These are phyloP conservation scores for Rhynchopsitta pachyrhyncha DNA, from an alignment of 2,113 vertebrate species.

Conservation along the genomic window DNA sequence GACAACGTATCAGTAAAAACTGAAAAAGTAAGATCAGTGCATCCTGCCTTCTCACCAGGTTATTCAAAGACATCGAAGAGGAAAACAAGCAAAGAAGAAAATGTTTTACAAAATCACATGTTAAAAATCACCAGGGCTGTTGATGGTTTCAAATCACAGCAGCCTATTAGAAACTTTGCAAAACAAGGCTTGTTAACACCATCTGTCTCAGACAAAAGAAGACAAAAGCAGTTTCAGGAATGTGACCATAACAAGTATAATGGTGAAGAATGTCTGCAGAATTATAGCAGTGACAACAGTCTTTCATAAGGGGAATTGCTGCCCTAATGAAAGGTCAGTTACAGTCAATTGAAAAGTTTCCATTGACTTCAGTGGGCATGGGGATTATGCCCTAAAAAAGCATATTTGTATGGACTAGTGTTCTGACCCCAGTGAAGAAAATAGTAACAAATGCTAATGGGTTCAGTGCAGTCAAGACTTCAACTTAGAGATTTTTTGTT, in stretches of 20 bases:
- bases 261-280: conserved; percentile 10
- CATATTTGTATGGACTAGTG: neutral
- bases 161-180: conserved; percentile 36
- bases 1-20: neutral
- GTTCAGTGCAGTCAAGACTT: neutral
- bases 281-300: neutral
- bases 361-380: neutral
- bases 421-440: neutral
- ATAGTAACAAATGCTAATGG: neutral
- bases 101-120: neutral
- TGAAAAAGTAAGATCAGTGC: neutral
- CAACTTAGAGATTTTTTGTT: neutral
- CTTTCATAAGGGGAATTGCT: neutral
- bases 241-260: neutral
- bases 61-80: conserved; percentile 24
- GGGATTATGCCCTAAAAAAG: neutral
- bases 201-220: neutral
- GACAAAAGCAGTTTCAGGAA: conserved; percentile 35
- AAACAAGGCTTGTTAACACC: conserved; percentile 6
- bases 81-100: conserved; percentile 19
- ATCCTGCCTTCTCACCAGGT: neutral
- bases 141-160: conserved; percentile 24
- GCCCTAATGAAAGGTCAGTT: conserved; percentile 25
- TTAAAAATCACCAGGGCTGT: neutral
- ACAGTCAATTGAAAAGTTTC: neutral